Conservation (phyloP, 2,888 invertebrate species). For the Ceramica pisi region DNA sequence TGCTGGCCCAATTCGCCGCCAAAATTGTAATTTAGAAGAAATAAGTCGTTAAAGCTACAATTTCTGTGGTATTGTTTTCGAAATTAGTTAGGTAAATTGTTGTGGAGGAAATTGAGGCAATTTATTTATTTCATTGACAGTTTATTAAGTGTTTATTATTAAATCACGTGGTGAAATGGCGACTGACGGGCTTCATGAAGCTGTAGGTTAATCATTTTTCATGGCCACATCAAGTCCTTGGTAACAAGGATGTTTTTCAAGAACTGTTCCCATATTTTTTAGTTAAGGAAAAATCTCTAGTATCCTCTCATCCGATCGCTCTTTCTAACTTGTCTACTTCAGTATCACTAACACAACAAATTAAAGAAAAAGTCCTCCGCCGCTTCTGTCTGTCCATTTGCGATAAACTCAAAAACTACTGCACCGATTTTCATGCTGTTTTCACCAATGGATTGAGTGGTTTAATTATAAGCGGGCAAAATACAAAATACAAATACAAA, state of each 20-base stretch:
- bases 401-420: too few relatives aligned
- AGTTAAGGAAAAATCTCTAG: neutral
- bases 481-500: too few relatives aligned
- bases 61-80: slow-evolving; percentile 6
- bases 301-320: neutral
- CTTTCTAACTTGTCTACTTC: too few relatives aligned
- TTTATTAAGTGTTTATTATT: slow-evolving; percentile 3
- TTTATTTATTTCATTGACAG: slow-evolving; percentile 14
- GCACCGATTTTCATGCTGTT: too few relatives aligned
- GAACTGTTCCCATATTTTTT: neutral
- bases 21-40: slow-evolving; percentile 22
- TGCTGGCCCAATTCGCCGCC: neutral
- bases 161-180: neutral
- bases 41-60: slow-evolving; percentile 6
- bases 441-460: too few relatives aligned
- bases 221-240: neutral
- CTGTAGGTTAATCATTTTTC: neutral
- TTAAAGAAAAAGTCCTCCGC: too few relatives aligned
- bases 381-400: too few relatives aligned
- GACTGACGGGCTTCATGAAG: neutral
- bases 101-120: slow-evolving; percentile 6
- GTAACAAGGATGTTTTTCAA: neutral
- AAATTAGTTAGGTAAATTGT: slow-evolving; percentile 26
- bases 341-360: too few relatives aligned
- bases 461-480: too few relatives aligned